A percentile compares a stretch with the other conserved stretches of the same genome.
These are phyloP conservation scores for Caenorhabditis elegans DNA, from an alignment of 1,140 invertebrate species.

Conservation along the genomic window WBcel235 BX284605.5:2183501-2184000, in stretches of 20 bases:
- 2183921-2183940: not conserved
- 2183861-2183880: not conserved
- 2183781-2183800: too few relatives aligned
- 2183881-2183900: not conserved
- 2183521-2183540: too few relatives aligned
- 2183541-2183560: not conserved
- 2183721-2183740: too few relatives aligned
- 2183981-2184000: slow-evolving; percentile 81
- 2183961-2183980: slow-evolving; percentile 73
- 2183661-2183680: not conserved
- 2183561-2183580: not conserved
- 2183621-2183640: not conserved
- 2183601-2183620: not conserved
- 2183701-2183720: not conserved
- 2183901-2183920: not conserved
- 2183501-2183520: too few relatives aligned
- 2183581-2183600: not conserved
- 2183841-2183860: not conserved
- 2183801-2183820: too few relatives aligned
- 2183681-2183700: not conserved
- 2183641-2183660: not conserved
- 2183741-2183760: too few relatives aligned
- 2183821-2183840: too few relatives aligned
- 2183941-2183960: not conserved
- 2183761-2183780: too few relatives aligned